A percentile compares a stretch with the other conserved stretches of the same genome.
phyloP scores from a whole-genome alignment of 2,113 vertebrate species.

The Callospermophilus lateralis region DNA sequence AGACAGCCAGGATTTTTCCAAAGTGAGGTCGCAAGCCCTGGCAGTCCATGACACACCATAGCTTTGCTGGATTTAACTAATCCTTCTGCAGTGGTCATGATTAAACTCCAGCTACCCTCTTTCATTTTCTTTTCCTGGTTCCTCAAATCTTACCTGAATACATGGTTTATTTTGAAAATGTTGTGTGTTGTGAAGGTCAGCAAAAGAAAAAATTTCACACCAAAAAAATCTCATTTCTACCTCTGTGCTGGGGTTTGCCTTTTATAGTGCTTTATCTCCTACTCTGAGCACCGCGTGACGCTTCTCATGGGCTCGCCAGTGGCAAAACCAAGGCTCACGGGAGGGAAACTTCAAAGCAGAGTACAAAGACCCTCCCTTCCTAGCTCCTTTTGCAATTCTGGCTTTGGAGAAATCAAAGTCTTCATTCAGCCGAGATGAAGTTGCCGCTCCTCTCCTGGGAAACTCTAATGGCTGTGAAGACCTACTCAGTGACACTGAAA shows the following conservation, averaged over 20 bases:
- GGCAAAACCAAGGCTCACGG: constrained; percentile 25
- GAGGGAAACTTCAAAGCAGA: not conserved
- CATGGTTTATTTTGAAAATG: not conserved
- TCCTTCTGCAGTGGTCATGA: not conserved
- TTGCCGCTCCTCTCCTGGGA: not conserved
- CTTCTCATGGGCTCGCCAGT: not conserved
- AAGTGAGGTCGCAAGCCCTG: not conserved
- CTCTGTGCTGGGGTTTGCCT: not conserved
- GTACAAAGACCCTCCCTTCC: constrained; percentile 20
- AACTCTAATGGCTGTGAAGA: constrained; percentile 5
- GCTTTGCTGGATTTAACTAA: not conserved
- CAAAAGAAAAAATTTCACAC: not conserved
- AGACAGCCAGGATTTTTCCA: not conserved
- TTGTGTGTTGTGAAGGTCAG: not conserved
- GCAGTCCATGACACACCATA: not conserved
- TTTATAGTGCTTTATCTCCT: too few relatives aligned
- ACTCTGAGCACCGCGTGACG: not conserved
- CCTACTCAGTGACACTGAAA: not conserved
- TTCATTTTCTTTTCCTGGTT: not conserved
- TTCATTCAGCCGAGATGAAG: constrained; percentile 40
- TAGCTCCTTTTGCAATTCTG: constrained; percentile 43
- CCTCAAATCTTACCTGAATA: not conserved
- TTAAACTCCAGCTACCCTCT: not conserved
- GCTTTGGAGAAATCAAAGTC: constrained; percentile 66
- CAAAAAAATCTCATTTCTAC: not conserved